phyloP scores from a whole-genome alignment of 2,113 vertebrate species.

The Bombycilla garrulus region DNA sequence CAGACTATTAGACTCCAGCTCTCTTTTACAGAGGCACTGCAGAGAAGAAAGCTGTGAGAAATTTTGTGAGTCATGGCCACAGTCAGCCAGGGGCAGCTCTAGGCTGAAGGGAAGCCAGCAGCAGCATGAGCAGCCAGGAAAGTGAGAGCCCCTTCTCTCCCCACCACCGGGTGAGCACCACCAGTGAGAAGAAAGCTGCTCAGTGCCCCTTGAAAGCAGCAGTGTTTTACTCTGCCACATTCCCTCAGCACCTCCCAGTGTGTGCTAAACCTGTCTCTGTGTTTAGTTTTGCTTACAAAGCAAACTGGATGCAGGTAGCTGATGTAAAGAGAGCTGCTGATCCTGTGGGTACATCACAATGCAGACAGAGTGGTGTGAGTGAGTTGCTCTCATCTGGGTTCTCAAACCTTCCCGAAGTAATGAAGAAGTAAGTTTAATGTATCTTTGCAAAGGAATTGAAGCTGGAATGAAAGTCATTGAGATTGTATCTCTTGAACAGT shows the following conservation, averaged over 20 bases:
- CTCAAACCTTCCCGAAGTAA: background rate
- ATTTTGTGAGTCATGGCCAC: background rate
- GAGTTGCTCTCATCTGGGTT: background rate
- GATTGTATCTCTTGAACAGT: background rate
- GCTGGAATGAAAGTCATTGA: background rate
- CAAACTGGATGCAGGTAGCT: background rate
- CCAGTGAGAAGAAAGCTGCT: background rate
- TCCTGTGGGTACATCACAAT: background rate
- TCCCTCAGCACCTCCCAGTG: background rate
- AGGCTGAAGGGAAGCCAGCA: background rate
- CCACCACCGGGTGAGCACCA: background rate
- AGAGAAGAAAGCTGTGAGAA: background rate
- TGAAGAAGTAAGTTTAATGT: background rate
- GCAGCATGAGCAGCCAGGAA: background rate
- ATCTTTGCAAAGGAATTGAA: background rate
- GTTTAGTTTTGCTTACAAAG: background rate
- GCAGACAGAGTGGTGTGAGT: background rate
- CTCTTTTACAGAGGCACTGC: background rate
- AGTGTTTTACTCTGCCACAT: background rate
- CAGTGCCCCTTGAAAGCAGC: background rate
- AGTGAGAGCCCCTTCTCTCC: background rate
- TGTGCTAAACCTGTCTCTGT: background rate
- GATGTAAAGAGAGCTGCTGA: background rate
- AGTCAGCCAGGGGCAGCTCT: background rate
- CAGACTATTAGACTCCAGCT: background rate